These are phyloP conservation scores for Alces alces DNA, from an alignment of 2,113 vertebrate genomes.

Conservation along the genomic window DNA sequence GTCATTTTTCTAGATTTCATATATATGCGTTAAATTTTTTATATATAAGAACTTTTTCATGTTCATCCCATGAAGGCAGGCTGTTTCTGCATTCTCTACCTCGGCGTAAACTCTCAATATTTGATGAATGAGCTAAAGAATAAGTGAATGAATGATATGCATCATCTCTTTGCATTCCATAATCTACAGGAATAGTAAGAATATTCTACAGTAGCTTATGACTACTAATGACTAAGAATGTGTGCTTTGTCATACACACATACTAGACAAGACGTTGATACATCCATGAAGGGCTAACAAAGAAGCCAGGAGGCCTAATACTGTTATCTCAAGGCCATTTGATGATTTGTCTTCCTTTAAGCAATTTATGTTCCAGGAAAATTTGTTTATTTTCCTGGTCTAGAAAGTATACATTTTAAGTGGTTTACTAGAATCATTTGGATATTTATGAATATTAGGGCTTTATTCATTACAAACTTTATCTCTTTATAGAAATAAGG, in stretches of 20 bases:
- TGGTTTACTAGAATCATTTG: not conserved
- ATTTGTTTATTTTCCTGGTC: not conserved
- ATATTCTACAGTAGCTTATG: not conserved
- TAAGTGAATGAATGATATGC: not conserved
- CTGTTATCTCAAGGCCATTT: not conserved
- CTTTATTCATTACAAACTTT: not conserved
- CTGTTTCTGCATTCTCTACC: not conserved
- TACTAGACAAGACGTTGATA: not conserved
- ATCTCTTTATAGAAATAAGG: not conserved
- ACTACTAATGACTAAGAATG: not conserved
- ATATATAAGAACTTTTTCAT: not conserved
- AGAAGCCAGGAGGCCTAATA: not conserved
- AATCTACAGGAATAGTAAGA: not conserved
- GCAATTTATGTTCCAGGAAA: not conserved
- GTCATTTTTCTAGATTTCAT: not conserved
- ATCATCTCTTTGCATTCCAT: not conserved
- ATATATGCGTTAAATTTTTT: rapidly evolving
- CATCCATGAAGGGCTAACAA: not conserved
- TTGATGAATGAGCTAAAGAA: not conserved
- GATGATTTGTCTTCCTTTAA: not conserved
- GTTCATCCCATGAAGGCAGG: not conserved
- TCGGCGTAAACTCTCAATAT: not conserved
- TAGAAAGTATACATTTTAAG: not conserved
- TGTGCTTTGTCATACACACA: not conserved
- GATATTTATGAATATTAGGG: not conserved